Evolutionary conservation across 30 jellyfish, hydroid and myxozoan species (phyloP), one percentile per base, ranked within the genome.

Genomic region (Cassiopea andromeda): DNA sequence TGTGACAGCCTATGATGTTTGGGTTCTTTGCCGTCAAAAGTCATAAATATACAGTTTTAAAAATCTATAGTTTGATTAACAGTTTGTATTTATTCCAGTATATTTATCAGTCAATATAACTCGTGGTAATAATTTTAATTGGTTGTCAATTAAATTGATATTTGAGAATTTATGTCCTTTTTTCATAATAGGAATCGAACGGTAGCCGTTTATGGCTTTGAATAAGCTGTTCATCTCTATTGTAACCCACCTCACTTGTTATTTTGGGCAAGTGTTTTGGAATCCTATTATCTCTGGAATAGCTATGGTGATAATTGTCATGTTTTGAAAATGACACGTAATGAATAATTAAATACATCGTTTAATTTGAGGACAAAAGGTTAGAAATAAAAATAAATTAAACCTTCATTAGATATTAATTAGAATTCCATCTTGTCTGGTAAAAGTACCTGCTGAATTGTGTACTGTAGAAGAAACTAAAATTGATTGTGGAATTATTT

Each of bases 311-410:
- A 61, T 61, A 14, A 14, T 14, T 61, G 73, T 6, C 73, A 61
- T 61, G 50, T 17, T 70, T 15, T 70, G 50, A 70, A 70, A 70
- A 70, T 70, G 79, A 70, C 79, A 70, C 43, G 79, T 70, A 19
- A 70, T 70, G 50, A 70, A 70, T 70, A 70, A 70, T 70, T 70
- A 70, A 70, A 19, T 18, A 7, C 79, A 1, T 43, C 1, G 19
- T 6, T 70, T 27, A 70, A 70, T 70, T 70, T 17, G 38, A 70
- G 79, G 50, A 70, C 17, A 70, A 70, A 70, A 19, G 79, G 2
- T 70, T 27, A 18, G 1, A 1, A 70, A 70, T 17, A 8, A 38
- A 7, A 5, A 2, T n/a, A 18, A 3, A 70, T 17, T 27, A 7
- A 70, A 43, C 50, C 54, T 16, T 13, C 68, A 13, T 61, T 61